These are phyloP conservation scores for Candoia aspera DNA, from an alignment of 2,113 vertebrate genomes.

Conservation along the genomic window DNA sequence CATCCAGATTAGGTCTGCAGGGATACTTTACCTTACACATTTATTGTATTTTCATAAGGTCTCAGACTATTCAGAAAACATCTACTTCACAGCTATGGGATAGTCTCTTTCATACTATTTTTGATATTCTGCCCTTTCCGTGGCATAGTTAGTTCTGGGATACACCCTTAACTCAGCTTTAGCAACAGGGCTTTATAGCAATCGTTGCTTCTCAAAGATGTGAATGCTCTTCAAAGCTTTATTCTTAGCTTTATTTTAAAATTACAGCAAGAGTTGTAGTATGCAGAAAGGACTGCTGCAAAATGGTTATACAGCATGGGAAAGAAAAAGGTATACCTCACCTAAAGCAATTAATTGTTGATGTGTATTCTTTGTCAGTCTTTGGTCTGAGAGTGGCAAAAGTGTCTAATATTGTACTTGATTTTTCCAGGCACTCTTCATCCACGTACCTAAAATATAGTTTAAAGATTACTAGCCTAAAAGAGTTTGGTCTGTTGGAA, in stretches of 20 bases:
- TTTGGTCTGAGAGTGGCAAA: neutral
- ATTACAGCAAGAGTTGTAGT: neutral
- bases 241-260: neutral
- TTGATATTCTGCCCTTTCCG: neutral
- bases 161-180: neutral
- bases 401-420: neutral
- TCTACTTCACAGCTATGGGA: neutral
- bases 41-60: neutral
- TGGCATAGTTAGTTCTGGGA: neutral
- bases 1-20: neutral
- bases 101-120: neutral
- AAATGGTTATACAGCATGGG: neutral
- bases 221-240: neutral
- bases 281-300: neutral
- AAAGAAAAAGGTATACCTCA: neutral
- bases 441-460: neutral
- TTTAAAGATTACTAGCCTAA: neutral
- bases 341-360: neutral
- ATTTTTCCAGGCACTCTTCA: neutral
- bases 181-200: neutral
- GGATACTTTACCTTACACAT: neutral
- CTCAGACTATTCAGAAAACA: neutral
- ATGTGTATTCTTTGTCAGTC: neutral
- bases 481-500: neutral
- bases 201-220: neutral